Evolutionary conservation across 2,888 invertebrate species (phyloP).

Genomic region (Adineta ricciae): DNA sequence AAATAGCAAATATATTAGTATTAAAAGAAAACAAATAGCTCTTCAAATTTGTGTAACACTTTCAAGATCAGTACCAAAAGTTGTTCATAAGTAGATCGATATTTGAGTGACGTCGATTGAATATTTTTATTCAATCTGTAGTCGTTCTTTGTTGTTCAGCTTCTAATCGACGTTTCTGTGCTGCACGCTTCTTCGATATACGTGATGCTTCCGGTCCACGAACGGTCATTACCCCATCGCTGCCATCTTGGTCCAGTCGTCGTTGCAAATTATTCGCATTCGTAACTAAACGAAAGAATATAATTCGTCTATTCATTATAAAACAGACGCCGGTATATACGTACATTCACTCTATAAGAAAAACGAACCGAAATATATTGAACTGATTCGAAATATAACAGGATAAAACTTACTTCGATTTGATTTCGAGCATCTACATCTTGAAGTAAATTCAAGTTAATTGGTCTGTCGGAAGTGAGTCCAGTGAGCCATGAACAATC

Average conservation of each 20-base stretch:
- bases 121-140: too few species aligned
- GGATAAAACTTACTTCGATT: not conserved
- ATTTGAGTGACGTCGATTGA: too few species aligned
- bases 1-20: too few species aligned
- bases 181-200: not conserved
- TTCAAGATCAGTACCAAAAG: too few species aligned
- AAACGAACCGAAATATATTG: not conserved
- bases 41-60: too few species aligned
- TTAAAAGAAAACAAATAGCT: too few species aligned
- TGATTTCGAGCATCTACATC: not conserved
- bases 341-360: not conserved
- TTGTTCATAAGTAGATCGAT: too few species aligned
- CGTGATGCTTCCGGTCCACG: not conserved
- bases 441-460: not conserved
- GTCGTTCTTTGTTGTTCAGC: too few species aligned
- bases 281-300: not conserved
- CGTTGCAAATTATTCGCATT: not conserved
- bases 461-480: not conserved
- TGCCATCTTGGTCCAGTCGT: not conserved
- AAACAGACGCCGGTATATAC: not conserved
- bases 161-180: not conserved
- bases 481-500: slow-evolving; percentile 25
- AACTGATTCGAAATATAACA: not conserved
- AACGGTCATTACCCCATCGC: not conserved
- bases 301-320: not conserved